Base-by-base conservation (phyloP, 1,140 invertebrate species). In the Amphibalanus amphitrite region DNA sequence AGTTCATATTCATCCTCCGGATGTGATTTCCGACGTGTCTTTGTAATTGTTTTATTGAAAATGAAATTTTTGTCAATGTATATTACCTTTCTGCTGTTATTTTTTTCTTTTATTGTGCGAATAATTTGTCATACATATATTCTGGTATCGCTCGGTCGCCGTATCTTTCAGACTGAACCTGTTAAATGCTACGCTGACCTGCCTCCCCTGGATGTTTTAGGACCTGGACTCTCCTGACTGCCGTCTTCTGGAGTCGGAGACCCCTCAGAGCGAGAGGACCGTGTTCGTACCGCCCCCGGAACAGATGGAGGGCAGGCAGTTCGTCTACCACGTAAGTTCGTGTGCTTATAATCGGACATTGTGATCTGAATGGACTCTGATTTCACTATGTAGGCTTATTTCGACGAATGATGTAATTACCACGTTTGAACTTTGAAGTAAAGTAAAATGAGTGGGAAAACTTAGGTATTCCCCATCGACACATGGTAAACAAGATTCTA, bases 221-320 rank as follows among this genome's bases (percentile, higher is more conserved):
- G 64, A 65, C 26, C 20, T 65, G 64, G 26, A 26, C 26, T n/a
- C 23, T 6, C 64, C 64, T 25, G 75, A 59, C n/a, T 69, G 71
- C 13, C 40, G 73, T 20, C 72, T 76, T n/a, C 72, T 77, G 15
- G 75, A 77, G 69, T 69, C 74, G n/a, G 76, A 88, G 77, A 84
- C 83, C 73, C 84, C 84, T 72, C 83, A 86, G 75, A 92, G 90
- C 80, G 95, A 97, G 81, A 84, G 91, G 70, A 98, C 96, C 47
- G 92, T 98, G 69, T 96, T 97, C 78, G 91, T 99, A 74, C 85
- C 93, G 77, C 93, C 95, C n/a, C 95, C 96, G 8, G 95, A 98
- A 78, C 86, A 90, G 23, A 75, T 65, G 6, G 64, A 65, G 23
- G 26, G 26, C 6, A 6, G 23, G 20, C 64, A 65, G 64, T 65